Percentiles rank a stretch among this genome's conserved stretches.
Evolutionary conservation across 2,113 vertebrate species (phyloP).

Genomic region (Mustelus asterias): DNA sequence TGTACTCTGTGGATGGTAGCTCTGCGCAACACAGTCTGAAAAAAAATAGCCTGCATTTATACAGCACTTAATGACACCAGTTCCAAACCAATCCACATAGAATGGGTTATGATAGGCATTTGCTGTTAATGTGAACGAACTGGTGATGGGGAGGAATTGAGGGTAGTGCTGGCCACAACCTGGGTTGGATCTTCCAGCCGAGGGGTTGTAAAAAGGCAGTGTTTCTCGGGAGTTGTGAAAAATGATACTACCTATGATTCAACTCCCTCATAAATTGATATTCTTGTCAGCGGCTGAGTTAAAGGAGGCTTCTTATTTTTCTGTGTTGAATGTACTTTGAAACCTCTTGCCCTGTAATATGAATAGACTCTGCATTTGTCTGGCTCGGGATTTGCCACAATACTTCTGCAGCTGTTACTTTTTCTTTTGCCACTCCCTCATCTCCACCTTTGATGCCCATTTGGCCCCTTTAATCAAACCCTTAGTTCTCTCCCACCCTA

Average conservation of each 20-base stretch:
- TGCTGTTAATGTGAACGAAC: neutral
- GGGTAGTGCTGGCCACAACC: neutral
- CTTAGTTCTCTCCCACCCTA: neutral
- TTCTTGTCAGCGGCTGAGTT: neutral
- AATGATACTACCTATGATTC: neutral
- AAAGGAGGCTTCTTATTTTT: neutral
- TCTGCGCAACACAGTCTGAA: too few relatives aligned
- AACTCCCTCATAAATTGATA: neutral
- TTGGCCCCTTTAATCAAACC: neutral
- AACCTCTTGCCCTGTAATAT: neutral
- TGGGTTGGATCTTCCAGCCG: neutral
- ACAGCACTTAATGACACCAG: neutral
- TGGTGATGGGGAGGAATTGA: neutral
- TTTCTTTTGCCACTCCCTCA: neutral
- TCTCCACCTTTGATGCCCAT: neutral
- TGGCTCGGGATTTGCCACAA: neutral
- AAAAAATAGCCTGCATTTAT: neutral
- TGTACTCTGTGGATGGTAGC: neutral
- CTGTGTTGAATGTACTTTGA: neutral
- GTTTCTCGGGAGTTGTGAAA: neutral
- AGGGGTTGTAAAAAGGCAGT: neutral
- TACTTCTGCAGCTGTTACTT: neutral
- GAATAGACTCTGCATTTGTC: neutral
- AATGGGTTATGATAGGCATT: neutral
- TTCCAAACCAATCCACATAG: neutral